Conservation (phyloP, 2,113 vertebrate species). For the Rallus limicola region DNA sequence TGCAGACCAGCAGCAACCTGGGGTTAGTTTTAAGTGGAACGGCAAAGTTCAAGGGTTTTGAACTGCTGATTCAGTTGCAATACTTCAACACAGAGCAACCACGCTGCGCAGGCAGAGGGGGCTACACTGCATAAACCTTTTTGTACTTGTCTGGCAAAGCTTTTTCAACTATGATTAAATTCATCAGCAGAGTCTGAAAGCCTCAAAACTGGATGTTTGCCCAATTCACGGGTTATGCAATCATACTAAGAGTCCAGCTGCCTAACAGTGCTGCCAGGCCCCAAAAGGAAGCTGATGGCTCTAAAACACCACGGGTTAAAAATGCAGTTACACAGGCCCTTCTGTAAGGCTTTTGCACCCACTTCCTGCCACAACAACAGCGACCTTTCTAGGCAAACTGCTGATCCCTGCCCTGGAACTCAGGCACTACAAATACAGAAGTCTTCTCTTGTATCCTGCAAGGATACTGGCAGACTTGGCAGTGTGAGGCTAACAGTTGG, state of each 20-base stretch:
- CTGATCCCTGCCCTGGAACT: neutral
- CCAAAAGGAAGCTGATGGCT: neutral
- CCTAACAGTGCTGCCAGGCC: neutral
- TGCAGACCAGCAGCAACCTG: neutral
- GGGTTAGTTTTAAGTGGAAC: slow-evolving; percentile 56
- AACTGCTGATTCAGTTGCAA: slow-evolving; percentile 56
- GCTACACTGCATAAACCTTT: neutral
- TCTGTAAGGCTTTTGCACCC: neutral
- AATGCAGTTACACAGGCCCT: neutral
- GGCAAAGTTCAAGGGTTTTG: slow-evolving; percentile 60
- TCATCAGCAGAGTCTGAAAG: neutral
- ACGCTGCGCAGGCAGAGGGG: neutral
- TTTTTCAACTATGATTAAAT: neutral
- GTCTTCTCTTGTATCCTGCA: neutral
- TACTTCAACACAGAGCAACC: slow-evolving; percentile 5
- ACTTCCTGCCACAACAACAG: neutral
- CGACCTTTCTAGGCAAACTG: neutral
- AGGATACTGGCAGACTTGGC: neutral
- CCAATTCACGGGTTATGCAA: neutral
- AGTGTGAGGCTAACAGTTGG: too few species aligned
- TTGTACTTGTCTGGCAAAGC: neutral
- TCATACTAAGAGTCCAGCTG: neutral
- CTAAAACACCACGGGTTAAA: neutral
- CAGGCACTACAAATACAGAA: neutral
- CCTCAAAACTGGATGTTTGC: neutral